Conservation (phyloP, 92 coral and sea anemone genomes). For the Porites divaricata region DNA sequence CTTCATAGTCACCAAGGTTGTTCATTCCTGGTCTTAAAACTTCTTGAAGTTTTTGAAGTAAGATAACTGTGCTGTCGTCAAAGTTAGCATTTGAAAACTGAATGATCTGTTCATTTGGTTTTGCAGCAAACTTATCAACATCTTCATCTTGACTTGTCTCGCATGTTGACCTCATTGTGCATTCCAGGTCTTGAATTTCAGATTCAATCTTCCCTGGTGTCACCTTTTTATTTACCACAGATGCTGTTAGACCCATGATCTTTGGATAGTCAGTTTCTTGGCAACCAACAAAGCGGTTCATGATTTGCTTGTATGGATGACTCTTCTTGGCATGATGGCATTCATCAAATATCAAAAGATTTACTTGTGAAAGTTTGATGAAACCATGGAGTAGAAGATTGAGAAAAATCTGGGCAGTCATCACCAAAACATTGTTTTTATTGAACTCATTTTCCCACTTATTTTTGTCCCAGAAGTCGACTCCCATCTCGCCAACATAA, state of each 20-base stretch:
- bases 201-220: conserved; percentile 70
- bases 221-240: conserved; percentile 86
- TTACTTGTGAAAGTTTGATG: conserved; percentile 74
- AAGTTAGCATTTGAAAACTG: conserved; percentile 32
- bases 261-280: conserved; percentile 53
- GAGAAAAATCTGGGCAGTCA: conserved; percentile 95
- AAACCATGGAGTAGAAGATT: conserved; percentile 71
- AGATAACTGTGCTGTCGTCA: conserved; percentile 29
- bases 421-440: conserved; percentile 81
- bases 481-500: conserved; percentile 94
- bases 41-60: conserved; percentile 43
- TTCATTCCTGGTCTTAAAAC: conserved; percentile 57
- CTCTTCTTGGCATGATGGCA: conserved; percentile 96
- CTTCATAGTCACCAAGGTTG: conserved; percentile 70
- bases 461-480: conserved; percentile 83
- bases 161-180: conserved; percentile 80
- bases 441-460: conserved; percentile 73
- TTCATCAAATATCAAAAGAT: conserved; percentile 93
- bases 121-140: conserved; percentile 82
- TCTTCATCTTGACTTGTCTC: conserved; percentile 75
- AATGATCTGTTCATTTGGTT: conserved; percentile 64
- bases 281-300: conserved; percentile 73
- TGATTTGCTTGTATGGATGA: conserved; percentile 86
- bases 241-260: conserved; percentile 91
- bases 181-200: conserved; percentile 75